phyloP scores from a whole-genome alignment of 2,888 invertebrate species.

The Linnaemya vulpina region DNA sequence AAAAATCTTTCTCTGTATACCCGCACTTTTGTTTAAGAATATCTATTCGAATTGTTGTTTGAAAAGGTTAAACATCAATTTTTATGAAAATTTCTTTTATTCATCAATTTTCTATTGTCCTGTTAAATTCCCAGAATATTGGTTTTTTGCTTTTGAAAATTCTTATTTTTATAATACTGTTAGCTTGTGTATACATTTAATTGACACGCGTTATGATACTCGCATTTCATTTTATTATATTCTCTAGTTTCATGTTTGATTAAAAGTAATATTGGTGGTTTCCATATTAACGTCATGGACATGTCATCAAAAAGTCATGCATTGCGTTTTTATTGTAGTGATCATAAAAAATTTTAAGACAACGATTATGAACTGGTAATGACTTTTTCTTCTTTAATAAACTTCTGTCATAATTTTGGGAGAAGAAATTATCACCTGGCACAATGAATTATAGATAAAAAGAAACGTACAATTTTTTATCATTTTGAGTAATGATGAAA shows the following conservation, averaged over 20 bases:
- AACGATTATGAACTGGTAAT: slow-evolving; percentile 47
- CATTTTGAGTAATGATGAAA: no score
- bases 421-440: slow-evolving; percentile 2
- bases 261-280: slow-evolving; percentile 67
- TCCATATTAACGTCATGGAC: slow-evolving; percentile 51
- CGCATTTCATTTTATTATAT: slow-evolving; percentile 13
- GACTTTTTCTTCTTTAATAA: slow-evolving; percentile 5
- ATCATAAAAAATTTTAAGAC: slow-evolving; percentile 5
- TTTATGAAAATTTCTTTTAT: slow-evolving; percentile 60
- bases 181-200: slow-evolving; percentile 39
- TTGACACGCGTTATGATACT: slow-evolving; percentile 69
- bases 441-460: background rate
- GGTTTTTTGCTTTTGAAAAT: slow-evolving; percentile 45
- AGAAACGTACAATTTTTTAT: background rate
- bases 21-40: background rate
- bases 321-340: slow-evolving; percentile 11
- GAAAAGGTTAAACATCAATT: slow-evolving; percentile 64
- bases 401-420: background rate
- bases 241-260: slow-evolving; percentile 42
- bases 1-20: slow-evolving; percentile 19
- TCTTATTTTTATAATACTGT: background rate
- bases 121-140: slow-evolving; percentile 52
- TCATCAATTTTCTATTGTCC: slow-evolving; percentile 47
- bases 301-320: slow-evolving; percentile 70
- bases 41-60: slow-evolving; percentile 16